Evolutionary conservation across 2,113 vertebrate species (phyloP), one percentile per base, ranked within the genome.

Genomic region (Rutilus rutilus): DNA sequence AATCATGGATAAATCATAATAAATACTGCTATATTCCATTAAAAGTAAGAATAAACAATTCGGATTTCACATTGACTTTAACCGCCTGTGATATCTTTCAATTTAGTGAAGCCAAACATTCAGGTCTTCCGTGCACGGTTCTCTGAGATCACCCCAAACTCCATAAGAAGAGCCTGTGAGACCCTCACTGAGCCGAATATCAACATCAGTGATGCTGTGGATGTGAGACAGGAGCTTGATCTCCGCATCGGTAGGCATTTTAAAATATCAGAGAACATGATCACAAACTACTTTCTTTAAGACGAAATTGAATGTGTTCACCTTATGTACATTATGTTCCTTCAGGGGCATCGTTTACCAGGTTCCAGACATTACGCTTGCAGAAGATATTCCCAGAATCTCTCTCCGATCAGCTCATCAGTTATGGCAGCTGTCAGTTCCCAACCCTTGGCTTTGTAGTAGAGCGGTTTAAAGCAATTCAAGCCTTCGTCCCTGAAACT

Each of bases 341-440:
- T 78, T 14, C 88, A 99, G 98, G 98, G 65, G 98, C 98, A n/a
- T 96, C 98, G n/a, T 99, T 99, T 90, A 99, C 98, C 50, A 95
- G 98, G 67, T 99, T 99, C 92, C 98, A 99, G 93, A 99, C 98
- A 0, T 90, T 99, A 71, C 95, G 98, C 71, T 95, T 99, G 21
- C 95, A 92, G 90, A 99, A 96, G 92, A 97, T 97, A 87, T 99
- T 99, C 78, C 98, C 98, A 0, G 91, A 93, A 10, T 92, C 97
- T 82, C 92, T 99, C 73, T 95, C 97, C 30, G 96, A 98, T 89
- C 98, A 99, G 92, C 95, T 99, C 57, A 97, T 99, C 92, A 99
- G 98, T 84, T 99, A 99, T 0, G 98, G 98, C 54, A 99, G 98
- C 91, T 99, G 98, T 91, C 98, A 99, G 95, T 99, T 99, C 90